Base-by-base conservation (phyloP, 2,888 invertebrate species). In the Alloplasta piceator region DNA sequence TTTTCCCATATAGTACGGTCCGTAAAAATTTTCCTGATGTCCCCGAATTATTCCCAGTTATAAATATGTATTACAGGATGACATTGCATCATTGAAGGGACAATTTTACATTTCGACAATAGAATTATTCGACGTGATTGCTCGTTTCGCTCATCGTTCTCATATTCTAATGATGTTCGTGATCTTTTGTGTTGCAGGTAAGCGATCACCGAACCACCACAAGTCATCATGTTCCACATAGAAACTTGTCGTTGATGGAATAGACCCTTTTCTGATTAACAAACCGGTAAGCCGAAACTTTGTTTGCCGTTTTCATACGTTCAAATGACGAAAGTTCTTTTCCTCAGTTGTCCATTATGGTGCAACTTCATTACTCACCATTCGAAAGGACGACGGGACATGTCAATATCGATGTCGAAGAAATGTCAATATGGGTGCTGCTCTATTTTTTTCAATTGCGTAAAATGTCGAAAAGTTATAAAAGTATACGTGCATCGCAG, bases 121-220 rank as follows among this genome's bases (percentile, higher is more conserved):
- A n/a, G n/a, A n/a, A n/a, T n/a, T n/a, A n/a, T n/a, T n/a, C n/a
- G n/a, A n/a, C n/a, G n/a, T n/a, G n/a, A n/a, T n/a, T n/a, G n/a
- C n/a, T n/a, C n/a, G n/a, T n/a, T n/a, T n/a, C n/a, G n/a, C n/a
- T n/a, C n/a, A n/a, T n/a, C n/a, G n/a, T n/a, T n/a, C n/a, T n/a
- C n/a, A n/a, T n/a, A n/a, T n/a, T 66, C 55, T 67, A 16, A 48
- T 52, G 2, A 41, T 55, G 39, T 16, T 66, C 67, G 55, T 14
- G 38, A 0, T 60, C 38, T 58, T 26, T 9, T 78, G 10, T 79
- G 64, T 75, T 79, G 4, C 66, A 79, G 79, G 79, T 79, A 64
- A 74, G 70, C 48, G 64, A 26, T 26, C 26, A 26, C 26, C 26
- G 26, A 26, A 2, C 26, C 26, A 26, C 26, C 1, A 26, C n/a